Percentiles rank a stretch among this genome's conserved stretches.
Evolutionary conservation across 2,888 invertebrate genomes (phyloP).

Genomic region (Enoplolaimus lenunculus): DNA sequence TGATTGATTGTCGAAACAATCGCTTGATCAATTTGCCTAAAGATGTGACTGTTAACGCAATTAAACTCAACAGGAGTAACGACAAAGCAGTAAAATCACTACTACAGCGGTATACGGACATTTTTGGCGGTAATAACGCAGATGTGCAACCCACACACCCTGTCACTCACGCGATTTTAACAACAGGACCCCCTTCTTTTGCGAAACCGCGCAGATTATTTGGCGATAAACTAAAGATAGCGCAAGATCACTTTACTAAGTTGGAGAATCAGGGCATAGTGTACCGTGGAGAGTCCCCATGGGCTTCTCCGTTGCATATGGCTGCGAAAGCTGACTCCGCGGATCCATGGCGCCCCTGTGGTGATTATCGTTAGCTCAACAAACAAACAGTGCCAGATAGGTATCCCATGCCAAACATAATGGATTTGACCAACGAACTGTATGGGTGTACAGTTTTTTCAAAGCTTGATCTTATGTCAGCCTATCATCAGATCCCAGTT

Average conservation of each 20-base stretch:
- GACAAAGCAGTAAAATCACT: not conserved
- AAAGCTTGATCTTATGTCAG: conserved; percentile 5
- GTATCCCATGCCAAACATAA: conserved; percentile 6
- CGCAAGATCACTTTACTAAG: not conserved
- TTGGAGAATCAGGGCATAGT: conserved; percentile 7
- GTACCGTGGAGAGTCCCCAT: conserved; percentile 9
- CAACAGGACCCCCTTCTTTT: conserved; percentile 7
- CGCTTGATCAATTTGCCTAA: not conserved
- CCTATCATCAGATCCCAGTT: conserved; percentile 3
- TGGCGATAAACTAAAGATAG: conserved; percentile 3
- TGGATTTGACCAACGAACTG: conserved; percentile 1
- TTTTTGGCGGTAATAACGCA: not conserved
- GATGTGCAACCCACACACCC: conserved; percentile 3
- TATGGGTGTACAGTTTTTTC: conserved; percentile 12
- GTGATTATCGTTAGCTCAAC: conserved; percentile 3
- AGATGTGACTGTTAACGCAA: not conserved
- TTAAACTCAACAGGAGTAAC: not conserved
- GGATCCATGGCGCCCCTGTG: conserved; percentile 1
- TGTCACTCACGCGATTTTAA: conserved; percentile 5
- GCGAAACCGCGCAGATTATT: conserved; percentile 12
- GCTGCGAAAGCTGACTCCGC: not conserved
- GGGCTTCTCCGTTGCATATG: conserved; percentile 13
- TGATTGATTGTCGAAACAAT: not conserved
- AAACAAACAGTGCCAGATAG: conserved; percentile 7
- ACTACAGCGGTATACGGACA: not conserved